Evolutionary conservation across 1,140 invertebrate species (phyloP).

Genomic region (Leucophenga varia): DNA sequence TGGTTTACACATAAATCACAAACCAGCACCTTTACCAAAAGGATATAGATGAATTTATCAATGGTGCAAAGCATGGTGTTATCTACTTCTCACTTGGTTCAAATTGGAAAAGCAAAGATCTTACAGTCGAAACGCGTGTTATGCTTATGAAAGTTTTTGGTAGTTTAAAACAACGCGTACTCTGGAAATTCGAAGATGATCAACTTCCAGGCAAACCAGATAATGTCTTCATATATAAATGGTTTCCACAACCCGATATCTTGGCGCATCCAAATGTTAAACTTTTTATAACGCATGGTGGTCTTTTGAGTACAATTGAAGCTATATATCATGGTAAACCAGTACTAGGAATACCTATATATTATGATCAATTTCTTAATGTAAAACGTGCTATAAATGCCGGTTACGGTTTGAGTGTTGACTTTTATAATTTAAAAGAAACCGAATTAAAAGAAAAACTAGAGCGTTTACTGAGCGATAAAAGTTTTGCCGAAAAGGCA

Average conservation of each 20-base stretch:
- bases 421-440: constrained; percentile 41
- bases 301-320: constrained; percentile 59
- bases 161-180: constrained; percentile 62
- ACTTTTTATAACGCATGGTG: constrained; percentile 61
- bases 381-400: background rate
- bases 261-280: constrained; percentile 58
- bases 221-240: constrained; percentile 65
- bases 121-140: constrained; percentile 58
- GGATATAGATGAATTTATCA: constrained; percentile 60
- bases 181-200: constrained; percentile 71
- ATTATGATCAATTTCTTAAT: constrained; percentile 60
- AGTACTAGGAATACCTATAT: constrained; percentile 63
- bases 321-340: constrained; percentile 60
- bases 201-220: constrained; percentile 58
- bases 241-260: constrained; percentile 68
- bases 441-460: constrained; percentile 40
- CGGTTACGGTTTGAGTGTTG: background rate
- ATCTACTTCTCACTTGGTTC: constrained; percentile 68
- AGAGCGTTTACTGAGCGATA: constrained; percentile 47
- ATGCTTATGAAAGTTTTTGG: constrained; percentile 61
- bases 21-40: constrained; percentile 49
- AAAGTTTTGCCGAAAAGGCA: constrained; percentile 56
- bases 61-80: constrained; percentile 61
- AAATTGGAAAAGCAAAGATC: constrained; percentile 60
- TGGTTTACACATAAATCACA: constrained; percentile 59